Percentiles rank a stretch among this genome's conserved stretches.
Conservation (phyloP, 2,113 vertebrate genomes). For the Phasianus colchicus region DNA sequence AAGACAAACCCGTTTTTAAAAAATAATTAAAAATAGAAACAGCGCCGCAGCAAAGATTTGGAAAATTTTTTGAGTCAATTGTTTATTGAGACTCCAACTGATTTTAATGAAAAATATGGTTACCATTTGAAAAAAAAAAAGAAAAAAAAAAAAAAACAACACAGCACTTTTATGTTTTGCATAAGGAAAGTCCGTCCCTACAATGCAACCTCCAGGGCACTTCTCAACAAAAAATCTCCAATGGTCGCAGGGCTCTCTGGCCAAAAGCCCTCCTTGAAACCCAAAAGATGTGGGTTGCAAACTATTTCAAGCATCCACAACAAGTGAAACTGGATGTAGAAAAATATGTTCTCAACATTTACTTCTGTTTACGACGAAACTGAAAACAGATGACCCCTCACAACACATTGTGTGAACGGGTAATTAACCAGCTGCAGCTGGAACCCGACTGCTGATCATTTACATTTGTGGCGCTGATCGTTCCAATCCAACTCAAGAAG, state of each 20-base stretch:
- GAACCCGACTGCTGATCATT: background rate
- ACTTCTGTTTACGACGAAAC: conserved; percentile 76
- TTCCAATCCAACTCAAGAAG: conserved; percentile 22
- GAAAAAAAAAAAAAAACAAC: background rate
- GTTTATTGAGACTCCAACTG: conserved; percentile 76
- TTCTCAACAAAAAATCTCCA: conserved; percentile 30
- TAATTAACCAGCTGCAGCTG: conserved; percentile 70
- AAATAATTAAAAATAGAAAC: conserved; percentile 76
- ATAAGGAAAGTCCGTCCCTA: conserved; percentile 70
- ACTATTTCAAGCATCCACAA: conserved; percentile 76
- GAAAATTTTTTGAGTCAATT: conserved; percentile 54
- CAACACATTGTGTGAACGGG: conserved; percentile 44
- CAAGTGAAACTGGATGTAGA: conserved; percentile 79
- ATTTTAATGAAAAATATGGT: conserved; percentile 81
- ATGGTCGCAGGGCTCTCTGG: conserved; percentile 34
- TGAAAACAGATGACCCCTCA: conserved; percentile 74
- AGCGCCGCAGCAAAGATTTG: conserved; percentile 44
- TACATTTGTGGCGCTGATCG: background rate
- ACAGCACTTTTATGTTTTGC: conserved; percentile 77
- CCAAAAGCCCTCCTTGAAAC: conserved; percentile 59
- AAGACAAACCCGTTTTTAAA: background rate
- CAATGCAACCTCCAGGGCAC: conserved; percentile 68
- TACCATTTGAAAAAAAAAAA: conserved; percentile 71
- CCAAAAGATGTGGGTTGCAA: conserved; percentile 78
- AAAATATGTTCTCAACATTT: conserved; percentile 74